phyloP scores from a whole-genome alignment of 2,888 invertebrate genomes.

The Pseudococcus longispinus region DNA sequence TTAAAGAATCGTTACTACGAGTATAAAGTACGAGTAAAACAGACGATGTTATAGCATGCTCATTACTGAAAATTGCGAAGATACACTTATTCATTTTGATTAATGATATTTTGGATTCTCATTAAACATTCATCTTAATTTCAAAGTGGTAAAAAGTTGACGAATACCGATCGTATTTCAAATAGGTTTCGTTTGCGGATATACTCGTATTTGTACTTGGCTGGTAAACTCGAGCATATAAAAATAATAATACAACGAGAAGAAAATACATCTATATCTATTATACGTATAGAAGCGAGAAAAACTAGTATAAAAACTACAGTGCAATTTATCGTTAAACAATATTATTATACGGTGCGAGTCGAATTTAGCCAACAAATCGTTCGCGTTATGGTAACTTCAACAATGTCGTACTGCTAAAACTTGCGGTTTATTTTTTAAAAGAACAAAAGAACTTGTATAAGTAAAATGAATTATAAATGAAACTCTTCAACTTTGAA shows the following conservation, averaged over 20 bases:
- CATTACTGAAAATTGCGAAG: background rate
- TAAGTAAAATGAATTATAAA: background rate
- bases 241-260: background rate
- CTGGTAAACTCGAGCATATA: background rate
- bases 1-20: background rate
- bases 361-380: background rate
- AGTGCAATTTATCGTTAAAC: background rate
- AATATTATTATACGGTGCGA: background rate
- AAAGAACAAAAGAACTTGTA: background rate
- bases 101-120: background rate
- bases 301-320: background rate
- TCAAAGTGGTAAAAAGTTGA: background rate
- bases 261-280: background rate
- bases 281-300: background rate
- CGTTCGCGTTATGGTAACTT: background rate
- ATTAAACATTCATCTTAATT: background rate
- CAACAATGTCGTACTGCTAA: background rate
- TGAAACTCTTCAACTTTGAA: background rate
- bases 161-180: background rate
- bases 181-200: background rate
- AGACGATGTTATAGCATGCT: background rate
- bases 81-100: background rate
- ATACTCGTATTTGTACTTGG: background rate
- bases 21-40: background rate
- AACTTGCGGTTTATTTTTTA: background rate